phyloP scores from a whole-genome alignment of 1,140 invertebrate species.

The Ruditapes philippinarum region DNA sequence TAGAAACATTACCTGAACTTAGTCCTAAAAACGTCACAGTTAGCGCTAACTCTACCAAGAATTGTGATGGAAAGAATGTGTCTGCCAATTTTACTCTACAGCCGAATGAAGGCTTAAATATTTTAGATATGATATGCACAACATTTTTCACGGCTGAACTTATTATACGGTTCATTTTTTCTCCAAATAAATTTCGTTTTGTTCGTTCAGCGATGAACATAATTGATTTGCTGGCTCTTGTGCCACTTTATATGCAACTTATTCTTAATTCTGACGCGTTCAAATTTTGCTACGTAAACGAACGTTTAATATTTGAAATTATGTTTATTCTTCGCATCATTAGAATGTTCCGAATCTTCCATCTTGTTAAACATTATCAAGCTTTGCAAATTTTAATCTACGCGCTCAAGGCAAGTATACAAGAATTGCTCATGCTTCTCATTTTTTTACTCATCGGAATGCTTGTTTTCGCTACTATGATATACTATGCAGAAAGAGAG shows the following conservation, averaged over 20 bases:
- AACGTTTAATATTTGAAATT: conserved; percentile 79
- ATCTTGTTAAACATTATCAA: conserved; percentile 83
- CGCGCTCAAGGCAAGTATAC: conserved; percentile 83
- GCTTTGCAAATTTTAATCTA: conserved; percentile 83
- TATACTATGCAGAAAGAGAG: conserved; percentile 97
- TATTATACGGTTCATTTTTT: conserved; percentile 85
- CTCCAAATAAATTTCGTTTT: conserved; percentile 86
- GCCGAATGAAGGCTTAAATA: conserved; percentile 74
- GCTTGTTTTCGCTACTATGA: conserved; percentile 98
- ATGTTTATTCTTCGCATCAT: conserved; percentile 84
- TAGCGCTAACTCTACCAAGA: conserved; percentile 57
- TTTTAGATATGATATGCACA: conserved; percentile 85
- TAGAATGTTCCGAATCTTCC: conserved; percentile 84
- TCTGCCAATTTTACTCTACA: conserved; percentile 62
- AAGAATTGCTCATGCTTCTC: conserved; percentile 91
- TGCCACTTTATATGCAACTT: conserved; percentile 86
- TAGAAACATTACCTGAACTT: conserved; percentile 96
- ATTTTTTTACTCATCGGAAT: conserved; percentile 99
- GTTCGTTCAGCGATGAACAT: conserved; percentile 87
- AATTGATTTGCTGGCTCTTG: conserved; percentile 87
- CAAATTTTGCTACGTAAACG: conserved; percentile 79
- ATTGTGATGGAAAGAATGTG: conserved; percentile 21
- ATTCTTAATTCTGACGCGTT: conserved; percentile 75
- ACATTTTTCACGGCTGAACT: conserved; percentile 87
- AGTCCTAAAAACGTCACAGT: conserved; percentile 88